Evolutionary conservation across 1,140 invertebrate genomes (phyloP).

Genomic region (Pogonognathellus flavescens): DNA sequence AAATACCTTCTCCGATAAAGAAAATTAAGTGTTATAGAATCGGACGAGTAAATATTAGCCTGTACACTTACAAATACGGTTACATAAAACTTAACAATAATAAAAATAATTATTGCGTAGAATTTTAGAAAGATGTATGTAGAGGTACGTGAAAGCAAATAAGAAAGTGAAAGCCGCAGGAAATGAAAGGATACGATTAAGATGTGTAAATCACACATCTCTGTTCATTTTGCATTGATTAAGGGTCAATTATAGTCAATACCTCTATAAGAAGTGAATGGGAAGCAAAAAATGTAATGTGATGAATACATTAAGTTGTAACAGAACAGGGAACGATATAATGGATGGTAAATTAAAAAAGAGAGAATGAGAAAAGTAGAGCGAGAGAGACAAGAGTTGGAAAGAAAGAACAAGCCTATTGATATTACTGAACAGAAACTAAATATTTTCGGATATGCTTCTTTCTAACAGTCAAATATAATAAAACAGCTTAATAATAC

Average conservation of each 20-base stretch:
- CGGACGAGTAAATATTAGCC: too few relatives aligned
- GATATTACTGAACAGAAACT: neutral
- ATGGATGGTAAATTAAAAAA: neutral
- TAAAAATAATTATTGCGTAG: too few relatives aligned
- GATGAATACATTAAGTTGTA: too few relatives aligned
- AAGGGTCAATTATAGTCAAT: too few relatives aligned
- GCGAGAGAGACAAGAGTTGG: neutral
- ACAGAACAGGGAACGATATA: too few relatives aligned
- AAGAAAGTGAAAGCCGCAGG: neutral
- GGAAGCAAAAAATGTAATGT: too few relatives aligned
- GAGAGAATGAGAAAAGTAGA: constrained; percentile 7
- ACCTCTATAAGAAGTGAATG: too few relatives aligned
- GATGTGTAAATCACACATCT: neutral
- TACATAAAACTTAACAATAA: too few relatives aligned
- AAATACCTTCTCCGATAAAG: neutral
- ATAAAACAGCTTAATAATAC: neutral
- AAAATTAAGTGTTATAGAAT: too few relatives aligned
- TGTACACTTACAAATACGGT: too few relatives aligned
- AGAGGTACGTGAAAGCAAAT: neutral
- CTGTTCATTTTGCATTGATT: too few relatives aligned
- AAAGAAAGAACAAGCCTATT: constrained; percentile 27
- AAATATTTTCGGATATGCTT: constrained; percentile 46
- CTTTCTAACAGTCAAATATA: constrained; percentile 16
- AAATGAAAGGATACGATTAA: neutral
- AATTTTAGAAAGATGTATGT: too few relatives aligned